A percentile compares a stretch with the other conserved stretches of the same genome.
phyloP scores from a whole-genome alignment of 2,113 vertebrate genomes.

The Hippotragus niger region DNA sequence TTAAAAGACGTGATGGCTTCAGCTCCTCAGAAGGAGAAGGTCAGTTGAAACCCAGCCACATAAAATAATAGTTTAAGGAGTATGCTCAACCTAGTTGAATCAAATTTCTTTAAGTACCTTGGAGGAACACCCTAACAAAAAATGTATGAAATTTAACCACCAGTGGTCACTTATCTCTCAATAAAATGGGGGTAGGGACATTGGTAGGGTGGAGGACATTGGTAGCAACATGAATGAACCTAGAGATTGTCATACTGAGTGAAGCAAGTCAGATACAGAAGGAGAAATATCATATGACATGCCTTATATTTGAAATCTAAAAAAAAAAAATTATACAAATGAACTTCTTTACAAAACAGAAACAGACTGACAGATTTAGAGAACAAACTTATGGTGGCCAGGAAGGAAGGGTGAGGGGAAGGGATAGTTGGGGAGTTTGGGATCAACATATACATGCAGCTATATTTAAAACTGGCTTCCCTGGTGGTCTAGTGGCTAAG shows the following conservation, averaged over 20 bases:
- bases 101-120: background rate
- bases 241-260: background rate
- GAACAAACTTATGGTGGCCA: background rate
- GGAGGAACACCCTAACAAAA: conserved; percentile 1
- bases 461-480: background rate
- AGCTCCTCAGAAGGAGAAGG: background rate
- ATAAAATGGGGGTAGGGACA: background rate
- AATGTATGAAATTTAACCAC: background rate
- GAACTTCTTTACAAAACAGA: background rate
- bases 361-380: background rate
- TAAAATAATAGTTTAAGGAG: background rate
- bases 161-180: background rate
- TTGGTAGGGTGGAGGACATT: background rate
- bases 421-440: background rate
- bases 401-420: background rate
- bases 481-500: background rate
- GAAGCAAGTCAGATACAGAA: background rate
- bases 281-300: background rate
- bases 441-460: background rate
- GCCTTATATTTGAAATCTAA: background rate
- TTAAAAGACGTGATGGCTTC: background rate
- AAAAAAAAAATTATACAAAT: background rate
- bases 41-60: background rate
- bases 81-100: background rate
- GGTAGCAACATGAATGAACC: background rate